Conservation (phyloP, 1,140 invertebrate species). For the Drosophila albomicans region DNA sequence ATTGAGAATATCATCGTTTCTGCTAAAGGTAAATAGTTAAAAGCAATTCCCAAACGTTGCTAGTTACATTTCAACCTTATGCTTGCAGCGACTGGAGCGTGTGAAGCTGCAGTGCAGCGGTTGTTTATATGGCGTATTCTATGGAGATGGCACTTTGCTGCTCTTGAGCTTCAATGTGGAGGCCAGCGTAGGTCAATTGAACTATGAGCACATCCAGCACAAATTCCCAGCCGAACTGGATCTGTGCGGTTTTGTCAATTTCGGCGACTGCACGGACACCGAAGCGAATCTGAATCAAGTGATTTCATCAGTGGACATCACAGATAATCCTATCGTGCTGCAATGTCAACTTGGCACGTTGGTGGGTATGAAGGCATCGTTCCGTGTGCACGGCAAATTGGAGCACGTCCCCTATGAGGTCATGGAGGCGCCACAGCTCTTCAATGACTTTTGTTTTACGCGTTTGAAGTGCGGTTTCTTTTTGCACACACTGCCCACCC, state of each 20-base stretch:
- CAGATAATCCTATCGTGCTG: conserved; percentile 90
- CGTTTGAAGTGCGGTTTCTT: conserved; percentile 87
- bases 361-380: conserved; percentile 87
- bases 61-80: not conserved
- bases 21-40: conserved; percentile 83
- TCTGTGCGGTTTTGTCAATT: conserved; percentile 89
- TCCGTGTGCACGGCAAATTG: conserved; percentile 90
- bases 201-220: conserved; percentile 87
- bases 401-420: conserved; percentile 88
- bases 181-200: conserved; percentile 86
- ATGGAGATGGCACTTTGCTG: conserved; percentile 88
- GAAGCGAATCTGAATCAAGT: conserved; percentile 87
- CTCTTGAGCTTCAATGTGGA: conserved; percentile 89
- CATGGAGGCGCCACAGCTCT: conserved; percentile 87
- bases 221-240: conserved; percentile 91
- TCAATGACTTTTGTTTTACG: conserved; percentile 89
- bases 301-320: conserved; percentile 90
- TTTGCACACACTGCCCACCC: conserved; percentile 86
- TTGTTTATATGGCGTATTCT: conserved; percentile 90
- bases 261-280: conserved; percentile 86
- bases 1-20: conserved; percentile 85
- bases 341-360: conserved; percentile 86
- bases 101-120: conserved; percentile 87
- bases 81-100: conserved; percentile 86
- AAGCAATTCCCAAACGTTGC: not conserved